A percentile compares a stretch with the other conserved stretches of the same genome.
Conservation (phyloP, 2,113 vertebrate genomes). For the Saguinus imperator region DNA sequence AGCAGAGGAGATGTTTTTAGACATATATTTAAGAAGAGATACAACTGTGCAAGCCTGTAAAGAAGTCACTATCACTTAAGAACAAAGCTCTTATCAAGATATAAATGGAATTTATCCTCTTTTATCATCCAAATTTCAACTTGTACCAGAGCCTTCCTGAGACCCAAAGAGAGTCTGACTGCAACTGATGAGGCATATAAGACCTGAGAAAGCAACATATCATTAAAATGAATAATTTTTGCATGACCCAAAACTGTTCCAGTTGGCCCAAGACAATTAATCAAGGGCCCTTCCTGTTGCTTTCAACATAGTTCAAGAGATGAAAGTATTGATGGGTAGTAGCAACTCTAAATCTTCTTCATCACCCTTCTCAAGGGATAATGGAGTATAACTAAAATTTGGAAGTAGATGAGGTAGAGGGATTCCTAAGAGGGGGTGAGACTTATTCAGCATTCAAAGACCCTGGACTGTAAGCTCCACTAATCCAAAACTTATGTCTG, state of each 20-base stretch:
- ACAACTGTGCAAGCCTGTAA: neutral
- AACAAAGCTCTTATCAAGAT: neutral
- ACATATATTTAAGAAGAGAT: neutral
- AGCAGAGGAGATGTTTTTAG: neutral
- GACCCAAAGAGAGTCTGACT: neutral
- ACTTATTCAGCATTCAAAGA: neutral
- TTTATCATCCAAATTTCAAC: neutral
- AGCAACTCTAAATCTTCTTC: neutral
- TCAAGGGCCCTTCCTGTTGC: neutral
- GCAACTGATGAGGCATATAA: neutral
- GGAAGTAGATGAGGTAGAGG: neutral
- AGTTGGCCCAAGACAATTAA: neutral
- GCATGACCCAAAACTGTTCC: neutral
- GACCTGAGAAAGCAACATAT: neutral
- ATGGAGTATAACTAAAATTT: neutral
- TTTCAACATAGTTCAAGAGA: neutral
- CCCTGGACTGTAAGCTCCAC: neutral
- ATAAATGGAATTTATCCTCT: neutral
- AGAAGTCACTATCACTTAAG: neutral
- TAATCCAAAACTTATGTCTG: neutral
- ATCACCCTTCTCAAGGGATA: neutral
- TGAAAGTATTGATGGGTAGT: rapidly evolving
- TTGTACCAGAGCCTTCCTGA: neutral
- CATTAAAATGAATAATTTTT: neutral
- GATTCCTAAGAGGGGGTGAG: neutral